These are phyloP conservation scores for Ranitomeya variabilis DNA, from an alignment of 2,113 vertebrate genomes.

Conservation along the genomic window DNA sequence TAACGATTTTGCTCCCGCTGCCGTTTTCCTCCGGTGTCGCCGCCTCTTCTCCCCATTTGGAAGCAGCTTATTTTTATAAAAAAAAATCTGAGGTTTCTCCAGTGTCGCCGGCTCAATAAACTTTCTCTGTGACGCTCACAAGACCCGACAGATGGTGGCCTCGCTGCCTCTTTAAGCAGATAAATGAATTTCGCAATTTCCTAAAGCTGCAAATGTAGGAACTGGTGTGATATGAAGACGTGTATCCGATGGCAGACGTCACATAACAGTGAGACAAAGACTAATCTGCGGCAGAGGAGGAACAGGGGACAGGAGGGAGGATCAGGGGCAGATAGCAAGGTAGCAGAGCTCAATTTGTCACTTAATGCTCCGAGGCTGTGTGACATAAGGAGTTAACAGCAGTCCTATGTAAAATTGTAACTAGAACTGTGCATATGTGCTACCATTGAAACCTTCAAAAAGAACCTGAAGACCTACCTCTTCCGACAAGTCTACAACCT, in stretches of 20 bases:
- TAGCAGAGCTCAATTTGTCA: neutral
- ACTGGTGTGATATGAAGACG: slow-evolving; percentile 6
- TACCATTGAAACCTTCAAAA: no score
- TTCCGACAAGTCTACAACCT: no score
- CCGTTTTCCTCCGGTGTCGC: neutral
- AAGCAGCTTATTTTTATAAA: neutral
- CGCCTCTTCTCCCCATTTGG: neutral
- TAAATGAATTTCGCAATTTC: slow-evolving; percentile 28
- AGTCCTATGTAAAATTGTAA: neutral
- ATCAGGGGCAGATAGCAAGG: neutral
- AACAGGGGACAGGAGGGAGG: neutral
- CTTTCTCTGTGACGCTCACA: neutral
- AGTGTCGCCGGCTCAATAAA: neutral
- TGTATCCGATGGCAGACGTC: slow-evolving; percentile 12
- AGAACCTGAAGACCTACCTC: no score
- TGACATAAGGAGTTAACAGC: neutral
- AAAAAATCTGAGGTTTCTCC: neutral
- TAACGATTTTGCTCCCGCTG: neutral
- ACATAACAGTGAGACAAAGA: slow-evolving; percentile 14
- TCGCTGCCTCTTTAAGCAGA: slow-evolving; percentile 23
- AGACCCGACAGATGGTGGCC: slow-evolving; percentile 14
- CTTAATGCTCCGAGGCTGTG: neutral
- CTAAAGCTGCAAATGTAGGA: slow-evolving; percentile 21
- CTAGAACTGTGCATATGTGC: no score
- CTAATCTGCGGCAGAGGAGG: neutral